These are phyloP conservation scores for Sinhomidia bicolor DNA, from an alignment of 2,888 invertebrate species.

Conservation along the genomic window DNA sequence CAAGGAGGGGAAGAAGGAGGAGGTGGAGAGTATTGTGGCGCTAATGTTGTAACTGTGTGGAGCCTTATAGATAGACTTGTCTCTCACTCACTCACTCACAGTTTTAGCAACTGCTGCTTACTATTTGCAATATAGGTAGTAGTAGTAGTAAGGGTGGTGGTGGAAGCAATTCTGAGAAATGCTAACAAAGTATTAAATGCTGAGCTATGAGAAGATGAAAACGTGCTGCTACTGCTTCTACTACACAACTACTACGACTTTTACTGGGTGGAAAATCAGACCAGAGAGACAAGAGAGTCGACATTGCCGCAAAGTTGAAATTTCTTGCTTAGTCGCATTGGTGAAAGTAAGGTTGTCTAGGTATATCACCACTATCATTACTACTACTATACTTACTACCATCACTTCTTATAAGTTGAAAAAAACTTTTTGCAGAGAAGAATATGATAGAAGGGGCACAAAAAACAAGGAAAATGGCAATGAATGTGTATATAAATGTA, in stretches of 20 bases:
- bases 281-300: not conserved
- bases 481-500: too few species aligned
- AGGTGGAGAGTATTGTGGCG: not conserved
- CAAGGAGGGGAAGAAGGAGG: not conserved
- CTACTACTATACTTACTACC: too few species aligned
- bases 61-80: not conserved
- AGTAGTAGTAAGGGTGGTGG: not conserved
- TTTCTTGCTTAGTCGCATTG: constrained; percentile 54
- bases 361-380: too few species aligned
- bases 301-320: constrained; percentile 34
- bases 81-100: too few species aligned
- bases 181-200: constrained; percentile 16
- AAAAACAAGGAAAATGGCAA: too few species aligned
- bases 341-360: constrained; percentile 49
- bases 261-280: too few species aligned
- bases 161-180: not conserved
- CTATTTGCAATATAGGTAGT: not conserved
- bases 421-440: too few species aligned
- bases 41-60: not conserved
- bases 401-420: too few species aligned
- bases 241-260: too few species aligned
- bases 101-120: too few species aligned
- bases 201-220: not conserved
- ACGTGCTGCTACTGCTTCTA: not conserved
- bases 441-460: too few species aligned